phyloP scores from a whole-genome alignment of 2,888 invertebrate species.

The Lacanobia wlatinum region DNA sequence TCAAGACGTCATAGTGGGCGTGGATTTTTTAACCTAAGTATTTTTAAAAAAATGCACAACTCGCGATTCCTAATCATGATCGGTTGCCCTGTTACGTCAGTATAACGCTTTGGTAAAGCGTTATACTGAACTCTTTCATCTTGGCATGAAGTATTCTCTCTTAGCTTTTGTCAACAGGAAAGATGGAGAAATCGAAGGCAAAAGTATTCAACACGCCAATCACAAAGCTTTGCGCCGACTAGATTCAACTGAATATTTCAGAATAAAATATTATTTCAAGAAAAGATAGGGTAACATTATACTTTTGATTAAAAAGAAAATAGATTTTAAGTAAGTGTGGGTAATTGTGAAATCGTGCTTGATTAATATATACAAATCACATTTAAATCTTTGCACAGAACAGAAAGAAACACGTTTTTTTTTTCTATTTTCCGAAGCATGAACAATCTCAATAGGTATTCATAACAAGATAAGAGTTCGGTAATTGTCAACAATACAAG shows the following conservation, averaged over 20 bases:
- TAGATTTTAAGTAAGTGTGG: not conserved
- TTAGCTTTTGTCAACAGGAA: not conserved
- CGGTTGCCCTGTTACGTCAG: too few species aligned
- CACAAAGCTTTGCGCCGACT: not conserved
- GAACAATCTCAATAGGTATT: not conserved
- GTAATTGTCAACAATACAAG: slow-evolving; percentile 12
- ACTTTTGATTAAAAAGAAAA: not conserved
- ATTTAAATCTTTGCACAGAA: not conserved
- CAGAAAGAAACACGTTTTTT: not conserved
- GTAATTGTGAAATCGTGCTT: not conserved
- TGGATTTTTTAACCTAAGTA: too few species aligned
- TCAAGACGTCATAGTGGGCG: too few species aligned
- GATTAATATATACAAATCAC: not conserved
- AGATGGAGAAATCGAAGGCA: not conserved
- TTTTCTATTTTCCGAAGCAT: not conserved
- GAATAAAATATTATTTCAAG: too few species aligned
- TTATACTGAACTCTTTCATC: not conserved
- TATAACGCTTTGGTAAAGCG: not conserved
- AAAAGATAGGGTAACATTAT: too few species aligned
- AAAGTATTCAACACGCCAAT: not conserved
- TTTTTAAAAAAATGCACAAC: too few species aligned
- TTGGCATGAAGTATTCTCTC: not conserved
- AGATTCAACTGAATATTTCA: not conserved
- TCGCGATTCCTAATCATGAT: too few species aligned
- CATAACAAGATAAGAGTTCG: not conserved